These are phyloP conservation scores for Drosophila bunnanda DNA, from an alignment of 2,888 invertebrate genomes.

Conservation along the genomic window DNA sequence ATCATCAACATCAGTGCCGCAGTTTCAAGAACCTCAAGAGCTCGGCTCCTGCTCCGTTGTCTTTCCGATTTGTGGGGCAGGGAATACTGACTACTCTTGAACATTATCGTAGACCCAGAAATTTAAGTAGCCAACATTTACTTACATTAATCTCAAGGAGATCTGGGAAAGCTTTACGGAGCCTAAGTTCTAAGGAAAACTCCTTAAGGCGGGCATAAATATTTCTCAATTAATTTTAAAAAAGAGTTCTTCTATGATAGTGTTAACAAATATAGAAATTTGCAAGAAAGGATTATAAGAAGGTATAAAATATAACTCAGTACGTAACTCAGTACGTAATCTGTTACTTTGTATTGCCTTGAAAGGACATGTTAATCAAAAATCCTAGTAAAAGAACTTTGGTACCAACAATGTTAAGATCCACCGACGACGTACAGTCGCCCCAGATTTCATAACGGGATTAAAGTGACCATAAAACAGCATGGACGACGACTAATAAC, in stretches of 20 bases:
- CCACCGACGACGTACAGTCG: background rate
- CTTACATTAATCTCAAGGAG: conserved; percentile 22
- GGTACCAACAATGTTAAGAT: background rate
- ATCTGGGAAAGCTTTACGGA: background rate
- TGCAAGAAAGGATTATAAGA: background rate
- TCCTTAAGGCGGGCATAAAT: background rate
- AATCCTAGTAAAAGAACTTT: background rate
- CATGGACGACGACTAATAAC: conserved; percentile 17
- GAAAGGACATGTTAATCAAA: background rate
- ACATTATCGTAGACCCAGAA: conserved; percentile 27
- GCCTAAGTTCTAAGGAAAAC: background rate
- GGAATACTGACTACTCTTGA: conserved; percentile 60
- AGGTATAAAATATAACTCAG: no score
- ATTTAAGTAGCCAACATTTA: conserved; percentile 24
- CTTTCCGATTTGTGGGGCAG: conserved; percentile 54
- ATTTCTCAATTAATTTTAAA: background rate
- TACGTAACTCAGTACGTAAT: no score
- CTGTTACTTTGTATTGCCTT: background rate
- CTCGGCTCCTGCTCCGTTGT: conserved; percentile 9
- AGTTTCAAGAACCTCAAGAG: conserved; percentile 36
- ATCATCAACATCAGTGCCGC: conserved; percentile 44
- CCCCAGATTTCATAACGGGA: background rate
- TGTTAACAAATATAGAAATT: background rate
- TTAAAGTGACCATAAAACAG: conserved; percentile 15
- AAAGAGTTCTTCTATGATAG: background rate